Conservation (phyloP, 2,888 invertebrate species). For the Keiferia lycopersicella region DNA sequence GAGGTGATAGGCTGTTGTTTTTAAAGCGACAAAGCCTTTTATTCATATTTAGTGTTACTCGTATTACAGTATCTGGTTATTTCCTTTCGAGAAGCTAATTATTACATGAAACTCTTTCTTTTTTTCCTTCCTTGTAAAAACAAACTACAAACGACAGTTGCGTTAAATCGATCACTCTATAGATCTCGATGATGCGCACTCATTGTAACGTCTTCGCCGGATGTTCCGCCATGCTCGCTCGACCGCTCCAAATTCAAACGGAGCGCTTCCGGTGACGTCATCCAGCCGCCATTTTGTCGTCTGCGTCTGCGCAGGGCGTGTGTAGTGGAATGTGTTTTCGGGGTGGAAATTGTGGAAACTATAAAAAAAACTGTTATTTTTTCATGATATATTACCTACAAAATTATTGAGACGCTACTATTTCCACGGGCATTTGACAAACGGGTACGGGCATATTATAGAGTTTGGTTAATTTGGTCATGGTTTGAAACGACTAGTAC, state of each 20-base stretch:
- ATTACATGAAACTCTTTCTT: not conserved
- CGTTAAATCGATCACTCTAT: conserved; percentile 39
- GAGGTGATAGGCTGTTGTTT: too few relatives aligned
- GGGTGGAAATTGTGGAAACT: conserved; percentile 4
- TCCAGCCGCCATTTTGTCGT: conserved; percentile 65
- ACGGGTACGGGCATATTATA: too few relatives aligned
- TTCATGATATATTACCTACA: too few relatives aligned
- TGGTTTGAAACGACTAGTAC: too few relatives aligned
- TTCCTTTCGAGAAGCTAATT: not conserved
- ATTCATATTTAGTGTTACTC: too few relatives aligned
- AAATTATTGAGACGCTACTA: too few relatives aligned
- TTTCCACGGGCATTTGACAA: too few relatives aligned
- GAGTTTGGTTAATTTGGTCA: too few relatives aligned
- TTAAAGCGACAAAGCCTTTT: too few relatives aligned
- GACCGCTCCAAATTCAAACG: conserved; percentile 81
- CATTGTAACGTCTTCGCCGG: conserved; percentile 80
- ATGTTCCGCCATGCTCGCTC: conserved; percentile 80
- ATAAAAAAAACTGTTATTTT: not conserved
- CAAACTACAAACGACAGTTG: conserved; percentile 30
- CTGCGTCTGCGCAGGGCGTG: conserved; percentile 54
- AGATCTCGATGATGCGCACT: conserved; percentile 58
- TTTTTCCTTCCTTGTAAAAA: not conserved
- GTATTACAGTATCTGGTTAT: not conserved
- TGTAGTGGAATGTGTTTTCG: conserved; percentile 7
- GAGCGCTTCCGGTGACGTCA: conserved; percentile 80